phyloP scores from a whole-genome alignment of 2,113 vertebrate species.

The Thalassarche chlororhynchos region DNA sequence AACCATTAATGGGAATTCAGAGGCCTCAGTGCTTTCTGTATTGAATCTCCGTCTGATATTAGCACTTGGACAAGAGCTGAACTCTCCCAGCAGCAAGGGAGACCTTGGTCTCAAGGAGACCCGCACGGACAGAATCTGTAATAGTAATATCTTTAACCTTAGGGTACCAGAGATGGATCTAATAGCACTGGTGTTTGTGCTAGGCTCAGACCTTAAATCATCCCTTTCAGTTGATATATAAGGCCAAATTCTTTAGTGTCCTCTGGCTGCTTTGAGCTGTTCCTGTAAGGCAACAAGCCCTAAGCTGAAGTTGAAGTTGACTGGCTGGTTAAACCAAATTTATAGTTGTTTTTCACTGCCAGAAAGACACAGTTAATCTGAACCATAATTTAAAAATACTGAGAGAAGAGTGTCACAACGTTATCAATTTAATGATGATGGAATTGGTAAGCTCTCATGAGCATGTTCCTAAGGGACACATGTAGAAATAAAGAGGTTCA shows the following conservation, averaged over 20 bases:
- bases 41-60: background rate
- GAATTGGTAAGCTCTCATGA: background rate
- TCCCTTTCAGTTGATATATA: background rate
- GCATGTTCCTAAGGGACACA: background rate
- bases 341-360: background rate
- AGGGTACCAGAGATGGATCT: background rate
- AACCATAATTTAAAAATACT: background rate
- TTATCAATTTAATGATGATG: background rate
- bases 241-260: background rate
- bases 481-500: background rate
- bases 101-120: background rate
- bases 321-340: background rate
- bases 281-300: background rate
- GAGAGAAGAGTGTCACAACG: background rate
- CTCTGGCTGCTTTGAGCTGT: background rate
- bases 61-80: background rate
- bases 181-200: background rate
- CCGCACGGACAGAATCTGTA: background rate
- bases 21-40: background rate
- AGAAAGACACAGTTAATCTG: background rate
- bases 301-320: background rate
- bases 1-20: background rate
- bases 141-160: background rate
- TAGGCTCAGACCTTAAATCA: background rate
- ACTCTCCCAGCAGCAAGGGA: background rate